Conservation (phyloP, 2,888 invertebrate species). For the Eledone cirrhosa region DNA sequence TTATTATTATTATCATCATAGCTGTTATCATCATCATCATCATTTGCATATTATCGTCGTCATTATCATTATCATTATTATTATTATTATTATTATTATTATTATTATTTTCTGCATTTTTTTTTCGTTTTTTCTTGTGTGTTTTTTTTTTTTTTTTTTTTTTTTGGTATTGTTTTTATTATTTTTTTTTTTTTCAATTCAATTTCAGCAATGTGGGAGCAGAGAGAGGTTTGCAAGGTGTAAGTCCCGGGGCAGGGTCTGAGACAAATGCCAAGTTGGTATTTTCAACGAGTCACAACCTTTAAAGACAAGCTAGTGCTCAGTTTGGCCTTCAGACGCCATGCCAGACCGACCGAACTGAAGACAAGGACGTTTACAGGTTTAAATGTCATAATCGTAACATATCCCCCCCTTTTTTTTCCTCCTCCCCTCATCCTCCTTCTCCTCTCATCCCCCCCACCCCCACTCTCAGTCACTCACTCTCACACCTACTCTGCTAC, state of each 20-base stretch:
- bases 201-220: conserved; percentile 25
- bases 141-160: too few species aligned
- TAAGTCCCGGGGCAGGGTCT: conserved; percentile 18
- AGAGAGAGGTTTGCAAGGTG: background rate
- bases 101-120: too few species aligned
- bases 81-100: too few species aligned
- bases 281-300: conserved; percentile 25
- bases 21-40: too few species aligned
- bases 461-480: too few species aligned
- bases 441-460: background rate
- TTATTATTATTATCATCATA: too few species aligned
- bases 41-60: too few species aligned
- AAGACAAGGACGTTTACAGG: conserved; percentile 11
- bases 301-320: conserved; percentile 2
- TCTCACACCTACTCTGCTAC: too few species aligned
- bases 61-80: too few species aligned
- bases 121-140: too few species aligned
- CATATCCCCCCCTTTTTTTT: background rate
- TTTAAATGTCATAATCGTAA: conserved; percentile 26
- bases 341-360: background rate
- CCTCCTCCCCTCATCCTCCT: background rate
- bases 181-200: conserved; percentile 19
- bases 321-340: conserved; percentile 18
- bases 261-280: conserved; percentile 25
- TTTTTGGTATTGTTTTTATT: background rate